Evolutionary conservation across 1,140 invertebrate species (phyloP).

Genomic region (Phthorimaea operculella): DNA sequence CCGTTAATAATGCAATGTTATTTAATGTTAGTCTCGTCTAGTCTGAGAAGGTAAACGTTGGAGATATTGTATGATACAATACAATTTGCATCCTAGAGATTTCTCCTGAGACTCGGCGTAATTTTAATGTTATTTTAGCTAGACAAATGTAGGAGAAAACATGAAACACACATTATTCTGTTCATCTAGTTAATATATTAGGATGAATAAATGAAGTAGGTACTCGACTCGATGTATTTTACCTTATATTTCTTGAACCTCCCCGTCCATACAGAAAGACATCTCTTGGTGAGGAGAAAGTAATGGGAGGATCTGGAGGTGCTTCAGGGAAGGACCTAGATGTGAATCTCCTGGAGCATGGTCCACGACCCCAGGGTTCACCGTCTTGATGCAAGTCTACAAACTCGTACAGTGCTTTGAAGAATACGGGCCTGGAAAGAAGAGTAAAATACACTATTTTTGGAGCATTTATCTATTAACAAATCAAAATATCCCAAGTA

Average conservation of each 20-base stretch:
- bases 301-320: conserved; percentile 69
- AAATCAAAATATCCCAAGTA: not conserved
- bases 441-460: not conserved
- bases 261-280: conserved; percentile 89
- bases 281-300: conserved; percentile 78
- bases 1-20: no score
- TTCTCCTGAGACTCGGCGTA: no score
- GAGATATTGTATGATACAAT: no score
- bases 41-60: no score
- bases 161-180: no score
- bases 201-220: no score
- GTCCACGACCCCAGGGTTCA: conserved; percentile 74
- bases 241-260: conserved; percentile 84
- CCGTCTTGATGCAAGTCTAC: conserved; percentile 89
- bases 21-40: no score
- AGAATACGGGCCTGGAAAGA: conserved; percentile 78
- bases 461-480: not conserved
- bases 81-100: no score
- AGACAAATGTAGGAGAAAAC: no score
- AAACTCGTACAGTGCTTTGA: conserved; percentile 89
- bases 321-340: conserved; percentile 69
- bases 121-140: no score
- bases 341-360: conserved; percentile 76
- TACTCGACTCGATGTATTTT: conserved; percentile 8
- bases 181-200: no score